Base-by-base conservation (phyloP, 2,888 invertebrate species). In the Melitaea athalia region DNA sequence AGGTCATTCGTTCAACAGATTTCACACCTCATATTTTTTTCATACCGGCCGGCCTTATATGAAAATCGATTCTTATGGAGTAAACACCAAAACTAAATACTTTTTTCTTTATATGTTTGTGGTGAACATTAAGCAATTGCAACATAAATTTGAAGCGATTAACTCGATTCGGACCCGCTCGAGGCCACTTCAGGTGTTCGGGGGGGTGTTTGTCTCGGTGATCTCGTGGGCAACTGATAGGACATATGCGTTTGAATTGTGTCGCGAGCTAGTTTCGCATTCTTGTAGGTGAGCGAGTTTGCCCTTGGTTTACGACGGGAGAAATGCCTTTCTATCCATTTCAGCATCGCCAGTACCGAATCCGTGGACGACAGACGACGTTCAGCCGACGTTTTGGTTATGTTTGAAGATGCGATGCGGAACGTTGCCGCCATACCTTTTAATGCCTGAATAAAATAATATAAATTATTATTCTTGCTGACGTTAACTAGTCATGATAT, bases 361-460 rank as follows among this genome's bases (percentile, higher is more conserved):
- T 98, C 98, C 0, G 98, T 97, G 47, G 97, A 97, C 0, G 98
- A 97, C 59, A 98, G 91, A 70, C 98, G 96, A 62, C 97, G 94
- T 81, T 97, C 97, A 0, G 98, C 98, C 0, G 96, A 96, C 0
- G 98, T 98, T 81, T 96, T 96, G 6, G 96, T 96, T 78, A 97
- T 97, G 81, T 95, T 94, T 0, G 97, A 97, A 0, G 97, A 96
- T 0, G 97, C 96, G 11, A 98, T 97, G 63, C 98, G 95, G 94
- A 98, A 98, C 5, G 98, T 98, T 0, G 97, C 96, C 0, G 98
- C 98, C 97, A 98, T 98, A 85, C 98, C 98, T 93, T 97, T 97
- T 67, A 98, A 91, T 0, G 97, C 97, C 97, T 97, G 82, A 42
- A 43, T 42, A 38, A 7, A 8, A 33, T 55, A 14, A 14, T 33